phyloP scores from a whole-genome alignment of 2,888 invertebrate species.

The Camponotus fellah region DNA sequence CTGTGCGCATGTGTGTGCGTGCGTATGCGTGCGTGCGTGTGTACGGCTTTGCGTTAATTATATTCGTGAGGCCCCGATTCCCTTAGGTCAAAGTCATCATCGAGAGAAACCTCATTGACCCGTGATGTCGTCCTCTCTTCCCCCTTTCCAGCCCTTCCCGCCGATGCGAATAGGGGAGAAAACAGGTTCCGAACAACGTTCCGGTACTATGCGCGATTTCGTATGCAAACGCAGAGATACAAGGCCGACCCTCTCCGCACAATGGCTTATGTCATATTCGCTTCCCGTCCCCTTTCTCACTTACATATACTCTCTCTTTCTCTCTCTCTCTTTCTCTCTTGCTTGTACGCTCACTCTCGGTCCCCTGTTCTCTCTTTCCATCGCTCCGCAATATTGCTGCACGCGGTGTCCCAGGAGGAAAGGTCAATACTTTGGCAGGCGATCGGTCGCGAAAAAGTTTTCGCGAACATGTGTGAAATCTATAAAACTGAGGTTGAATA shows the following conservation, averaged over 20 bases:
- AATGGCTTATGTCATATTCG: slow-evolving; percentile 73
- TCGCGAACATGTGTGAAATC: neutral
- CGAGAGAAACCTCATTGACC: slow-evolving; percentile 69
- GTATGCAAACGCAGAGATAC: slow-evolving; percentile 72
- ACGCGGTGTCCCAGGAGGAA: slow-evolving; percentile 16
- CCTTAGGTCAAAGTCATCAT: slow-evolving; percentile 56
- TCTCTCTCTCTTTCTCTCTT: neutral
- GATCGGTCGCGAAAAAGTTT: slow-evolving; percentile 44
- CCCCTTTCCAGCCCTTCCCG: neutral
- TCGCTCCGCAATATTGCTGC: slow-evolving; percentile 4
- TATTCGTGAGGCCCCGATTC: slow-evolving; percentile 52
- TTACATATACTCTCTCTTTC: neutral
- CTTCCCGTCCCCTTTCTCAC: slow-evolving; percentile 27
- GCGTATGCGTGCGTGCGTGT: neutral
- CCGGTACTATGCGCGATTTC: slow-evolving; percentile 63
- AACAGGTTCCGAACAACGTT: slow-evolving; percentile 66
- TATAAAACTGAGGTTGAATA: no score
- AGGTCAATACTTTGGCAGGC: slow-evolving; percentile 39
- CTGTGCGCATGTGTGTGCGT: neutral
- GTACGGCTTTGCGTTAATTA: slow-evolving; percentile 52
- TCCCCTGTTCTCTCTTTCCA: slow-evolving; percentile 28
- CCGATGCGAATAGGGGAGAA: slow-evolving; percentile 62
- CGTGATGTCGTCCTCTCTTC: slow-evolving; percentile 23
- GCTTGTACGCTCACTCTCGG: slow-evolving; percentile 3
- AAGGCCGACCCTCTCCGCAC: slow-evolving; percentile 66